Percentiles rank a stretch among this genome's conserved stretches.
Evolutionary conservation across 2,797 vertebrate species (phyloP).

Genomic region (Psittacula echo): DNA sequence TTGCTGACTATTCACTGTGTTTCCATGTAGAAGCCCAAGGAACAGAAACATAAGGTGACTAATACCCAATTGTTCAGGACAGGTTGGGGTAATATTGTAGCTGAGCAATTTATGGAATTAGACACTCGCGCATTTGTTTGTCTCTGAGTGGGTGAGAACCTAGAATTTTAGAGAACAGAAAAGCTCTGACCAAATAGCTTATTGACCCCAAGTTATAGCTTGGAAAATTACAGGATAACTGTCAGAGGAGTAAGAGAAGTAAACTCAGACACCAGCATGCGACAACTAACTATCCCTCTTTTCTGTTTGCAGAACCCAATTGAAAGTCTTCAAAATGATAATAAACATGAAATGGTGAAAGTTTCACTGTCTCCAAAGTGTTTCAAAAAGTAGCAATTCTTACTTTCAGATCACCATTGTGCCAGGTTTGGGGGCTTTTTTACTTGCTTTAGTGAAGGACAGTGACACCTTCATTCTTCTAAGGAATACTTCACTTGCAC

Average conservation of each 20-base stretch:
- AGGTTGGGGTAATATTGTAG: not conserved
- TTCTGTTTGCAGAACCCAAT: not conserved
- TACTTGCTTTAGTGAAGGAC: not conserved
- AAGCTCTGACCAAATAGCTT: not conserved
- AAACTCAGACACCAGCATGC: not conserved
- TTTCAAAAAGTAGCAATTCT: not conserved
- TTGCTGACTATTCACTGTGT: not conserved
- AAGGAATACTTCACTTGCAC: not conserved
- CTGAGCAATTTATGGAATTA: not conserved
- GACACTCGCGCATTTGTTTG: not conserved
- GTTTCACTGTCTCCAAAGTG: not conserved
- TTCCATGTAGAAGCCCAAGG: not conserved
- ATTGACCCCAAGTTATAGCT: not conserved
- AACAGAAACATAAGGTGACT: not conserved
- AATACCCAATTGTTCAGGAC: not conserved
- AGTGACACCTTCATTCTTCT: not conserved
- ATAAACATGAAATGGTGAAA: not conserved
- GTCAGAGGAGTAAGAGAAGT: not conserved
- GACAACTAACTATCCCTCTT: not conserved
- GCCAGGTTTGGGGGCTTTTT: not conserved
- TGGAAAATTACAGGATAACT: not conserved
- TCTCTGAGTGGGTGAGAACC: not conserved
- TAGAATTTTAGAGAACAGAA: not conserved
- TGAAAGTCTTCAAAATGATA: not conserved
- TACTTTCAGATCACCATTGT: not conserved